phyloP scores from a whole-genome alignment of 1,140 invertebrate genomes.

The Drosophila kurseongensis region DNA sequence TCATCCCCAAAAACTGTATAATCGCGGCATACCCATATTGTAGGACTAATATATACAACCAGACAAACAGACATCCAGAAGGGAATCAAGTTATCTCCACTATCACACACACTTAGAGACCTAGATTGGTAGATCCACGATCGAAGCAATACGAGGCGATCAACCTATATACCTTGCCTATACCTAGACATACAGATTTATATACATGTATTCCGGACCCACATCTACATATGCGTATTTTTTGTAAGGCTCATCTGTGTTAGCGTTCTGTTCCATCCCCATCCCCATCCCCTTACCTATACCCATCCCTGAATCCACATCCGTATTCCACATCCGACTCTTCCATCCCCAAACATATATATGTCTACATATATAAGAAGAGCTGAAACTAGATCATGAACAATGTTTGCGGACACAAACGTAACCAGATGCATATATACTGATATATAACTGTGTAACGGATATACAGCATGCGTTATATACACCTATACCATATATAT shows the following conservation, averaged over 20 bases:
- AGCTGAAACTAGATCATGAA: conserved; percentile 75
- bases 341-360: conserved; percentile 3
- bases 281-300: background rate
- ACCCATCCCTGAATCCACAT: background rate
- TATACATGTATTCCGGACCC: conserved; percentile 71
- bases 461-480: conserved; percentile 71
- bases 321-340: background rate
- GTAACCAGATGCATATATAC: conserved; percentile 43
- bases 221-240: conserved; percentile 44
- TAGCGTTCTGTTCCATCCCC: conserved; percentile 25
- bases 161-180: conserved; percentile 55
- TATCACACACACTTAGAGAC: conserved; percentile 45
- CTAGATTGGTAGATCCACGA: conserved; percentile 55
- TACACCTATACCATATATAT: conserved; percentile 63
- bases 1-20: conserved; percentile 59
- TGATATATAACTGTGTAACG: conserved; percentile 63
- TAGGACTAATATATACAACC: conserved; percentile 33
- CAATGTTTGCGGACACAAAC: conserved; percentile 64
- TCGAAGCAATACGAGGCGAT: conserved; percentile 42
- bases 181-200: conserved; percentile 61
- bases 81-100: conserved; percentile 56
- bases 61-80: conserved; percentile 5
- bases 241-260: conserved; percentile 26
- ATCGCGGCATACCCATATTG: conserved; percentile 44
- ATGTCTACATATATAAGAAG: conserved; percentile 57